phyloP scores from a whole-genome alignment of 2,797 vertebrate species.

The Kryptolebias ocellatus region DNA sequence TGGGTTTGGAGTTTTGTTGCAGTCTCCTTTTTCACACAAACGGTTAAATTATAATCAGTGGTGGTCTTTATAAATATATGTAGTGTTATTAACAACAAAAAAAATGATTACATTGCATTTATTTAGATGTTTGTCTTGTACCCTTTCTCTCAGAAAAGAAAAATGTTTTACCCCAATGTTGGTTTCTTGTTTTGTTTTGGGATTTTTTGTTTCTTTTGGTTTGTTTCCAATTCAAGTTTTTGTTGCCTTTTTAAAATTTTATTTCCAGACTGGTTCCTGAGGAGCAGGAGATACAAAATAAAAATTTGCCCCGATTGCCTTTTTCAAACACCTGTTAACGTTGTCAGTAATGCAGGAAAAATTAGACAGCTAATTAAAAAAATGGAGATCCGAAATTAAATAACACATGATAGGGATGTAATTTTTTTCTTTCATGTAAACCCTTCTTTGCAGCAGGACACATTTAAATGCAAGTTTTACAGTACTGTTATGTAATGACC shows the following conservation, averaged over 20 bases:
- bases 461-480: constrained; percentile 76
- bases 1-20: constrained; percentile 81
- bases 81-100: constrained; percentile 83
- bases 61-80: constrained; percentile 91
- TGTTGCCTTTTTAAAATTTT: constrained; percentile 7
- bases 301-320: constrained; percentile 7
- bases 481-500: constrained; percentile 76
- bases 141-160: constrained; percentile 61
- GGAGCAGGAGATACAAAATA: constrained; percentile 28
- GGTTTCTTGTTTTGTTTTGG: constrained; percentile 43
- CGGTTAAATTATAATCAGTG: constrained; percentile 91
- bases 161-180: constrained; percentile 50
- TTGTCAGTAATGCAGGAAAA: constrained; percentile 58
- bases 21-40: constrained; percentile 77
- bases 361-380: constrained; percentile 46
- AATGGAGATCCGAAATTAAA: constrained; percentile 59
- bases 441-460: constrained; percentile 61
- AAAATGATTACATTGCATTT: constrained; percentile 71
- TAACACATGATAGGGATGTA: constrained; percentile 59
- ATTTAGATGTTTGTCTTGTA: constrained; percentile 80
- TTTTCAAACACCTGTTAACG: constrained; percentile 42
- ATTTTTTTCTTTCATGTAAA: constrained; percentile 47
- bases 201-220: constrained; percentile 12
- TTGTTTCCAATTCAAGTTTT: constrained; percentile 7
- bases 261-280: constrained; percentile 42